These are phyloP conservation scores for Genyomyrus donnyi DNA, from an alignment of 2,113 vertebrate genomes.

Conservation along the genomic window DNA sequence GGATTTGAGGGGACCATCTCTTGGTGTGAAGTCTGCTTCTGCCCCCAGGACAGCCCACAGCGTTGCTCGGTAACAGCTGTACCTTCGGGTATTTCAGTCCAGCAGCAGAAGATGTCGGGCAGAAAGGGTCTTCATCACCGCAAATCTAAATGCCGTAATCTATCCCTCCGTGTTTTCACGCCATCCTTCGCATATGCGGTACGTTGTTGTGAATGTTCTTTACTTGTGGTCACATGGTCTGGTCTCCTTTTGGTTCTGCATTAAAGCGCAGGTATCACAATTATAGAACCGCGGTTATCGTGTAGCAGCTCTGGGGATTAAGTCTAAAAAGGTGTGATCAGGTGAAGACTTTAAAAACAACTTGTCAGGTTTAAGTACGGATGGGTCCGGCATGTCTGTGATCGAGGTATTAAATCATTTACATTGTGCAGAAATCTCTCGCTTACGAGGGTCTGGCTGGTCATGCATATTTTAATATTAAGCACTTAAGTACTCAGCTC, in stretches of 20 bases:
- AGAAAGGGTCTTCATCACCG: background rate
- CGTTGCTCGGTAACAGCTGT: background rate
- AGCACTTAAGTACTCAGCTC: background rate
- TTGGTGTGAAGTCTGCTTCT: background rate
- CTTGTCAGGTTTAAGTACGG: background rate
- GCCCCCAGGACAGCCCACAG: background rate
- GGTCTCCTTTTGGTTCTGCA: background rate
- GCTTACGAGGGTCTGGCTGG: background rate
- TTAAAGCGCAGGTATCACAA: background rate
- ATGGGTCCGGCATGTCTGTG: background rate
- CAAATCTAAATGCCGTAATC: background rate
- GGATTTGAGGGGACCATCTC: background rate
- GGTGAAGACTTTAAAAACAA: background rate
- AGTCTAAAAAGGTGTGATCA: background rate
- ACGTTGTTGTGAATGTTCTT: background rate
- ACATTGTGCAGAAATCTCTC: background rate
- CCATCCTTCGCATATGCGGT: background rate
- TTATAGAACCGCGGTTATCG: background rate
- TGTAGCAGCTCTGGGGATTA: background rate
- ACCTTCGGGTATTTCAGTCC: background rate
- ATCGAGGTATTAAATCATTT: background rate
- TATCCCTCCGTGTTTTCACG: background rate
- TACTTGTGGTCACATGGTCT: background rate
- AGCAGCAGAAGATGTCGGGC: background rate
- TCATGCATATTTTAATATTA: slow-evolving; percentile 23